Evolutionary conservation across 2,797 vertebrate genomes (phyloP).

Genomic region (Protosalanx chinensis): DNA sequence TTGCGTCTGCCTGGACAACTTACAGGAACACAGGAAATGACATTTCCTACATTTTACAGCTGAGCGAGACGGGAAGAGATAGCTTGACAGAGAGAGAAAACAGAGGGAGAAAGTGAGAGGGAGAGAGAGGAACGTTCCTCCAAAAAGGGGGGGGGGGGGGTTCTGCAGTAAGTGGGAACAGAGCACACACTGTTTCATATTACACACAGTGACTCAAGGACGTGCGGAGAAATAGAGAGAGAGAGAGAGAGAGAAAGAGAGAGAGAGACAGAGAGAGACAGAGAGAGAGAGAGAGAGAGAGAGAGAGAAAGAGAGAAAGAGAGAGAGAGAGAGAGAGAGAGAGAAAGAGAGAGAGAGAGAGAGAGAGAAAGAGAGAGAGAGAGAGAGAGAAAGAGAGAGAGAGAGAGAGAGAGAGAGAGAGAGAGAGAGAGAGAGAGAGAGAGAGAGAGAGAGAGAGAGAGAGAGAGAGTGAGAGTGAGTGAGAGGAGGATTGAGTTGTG

Average conservation of each 20-base stretch:
- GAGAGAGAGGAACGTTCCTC: conserved; percentile 48
- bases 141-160: conserved; percentile 78
- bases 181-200: conserved; percentile 80
- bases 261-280: conserved; percentile 61
- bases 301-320: conserved; percentile 53
- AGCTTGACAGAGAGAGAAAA: conserved; percentile 47
- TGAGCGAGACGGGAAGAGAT: conserved; percentile 54
- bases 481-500: conserved; percentile 69
- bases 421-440: conserved; percentile 61
- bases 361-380: conserved; percentile 47
- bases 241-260: conserved; percentile 63
- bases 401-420: conserved; percentile 59
- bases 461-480: conserved; percentile 66
- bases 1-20: conserved; percentile 42
- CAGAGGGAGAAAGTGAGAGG: conserved; percentile 16
- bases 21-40: conserved; percentile 78
- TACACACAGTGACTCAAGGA: conserved; percentile 54
- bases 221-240: conserved; percentile 24
- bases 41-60: conserved; percentile 76
- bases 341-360: conserved; percentile 51
- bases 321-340: conserved; percentile 62
- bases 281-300: conserved; percentile 63
- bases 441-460: conserved; percentile 55
- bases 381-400: conserved; percentile 61
- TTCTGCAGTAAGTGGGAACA: conserved; percentile 77